Percentiles rank a stretch among this genome's conserved stretches.
These are phyloP conservation scores for Carollia perspicillata DNA, from an alignment of 2,113 vertebrate genomes.

Conservation along the genomic window DNA sequence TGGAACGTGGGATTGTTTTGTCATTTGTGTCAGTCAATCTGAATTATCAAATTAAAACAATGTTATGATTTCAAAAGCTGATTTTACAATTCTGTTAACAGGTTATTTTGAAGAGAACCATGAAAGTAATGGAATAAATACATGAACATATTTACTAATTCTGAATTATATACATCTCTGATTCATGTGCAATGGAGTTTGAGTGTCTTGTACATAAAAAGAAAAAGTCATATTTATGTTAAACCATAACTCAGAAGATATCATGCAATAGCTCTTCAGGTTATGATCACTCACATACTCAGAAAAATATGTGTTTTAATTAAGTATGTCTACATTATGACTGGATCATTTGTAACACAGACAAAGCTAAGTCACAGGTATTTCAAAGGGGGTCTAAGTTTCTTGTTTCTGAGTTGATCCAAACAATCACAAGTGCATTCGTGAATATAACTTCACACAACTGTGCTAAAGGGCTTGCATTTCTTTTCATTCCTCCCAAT, in stretches of 20 bases:
- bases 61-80: conserved; percentile 18
- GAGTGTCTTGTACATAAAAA: not conserved
- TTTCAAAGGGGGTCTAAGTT: not conserved
- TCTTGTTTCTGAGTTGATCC: conserved; percentile 8
- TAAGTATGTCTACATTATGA: conserved; percentile 33
- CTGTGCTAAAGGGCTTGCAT: not conserved
- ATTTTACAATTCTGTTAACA: conserved; percentile 21
- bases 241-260: not conserved
- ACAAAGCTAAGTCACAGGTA: conserved; percentile 21
- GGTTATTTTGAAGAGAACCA: conserved; percentile 38
- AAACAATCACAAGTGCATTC: conserved; percentile 21
- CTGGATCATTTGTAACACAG: not conserved
- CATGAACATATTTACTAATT: not conserved
- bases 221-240: not conserved
- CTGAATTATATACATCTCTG: not conserved
- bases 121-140: conserved; percentile 1
- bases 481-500: conserved; percentile 18
- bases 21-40: conserved; percentile 52
- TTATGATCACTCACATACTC: conserved; percentile 19
- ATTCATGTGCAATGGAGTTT: not conserved
- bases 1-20: conserved; percentile 51
- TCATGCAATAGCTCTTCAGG: not conserved
- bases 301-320: conserved; percentile 29
- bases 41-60: conserved; percentile 55
- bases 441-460: not conserved